Evolutionary conservation across 2,113 vertebrate species (phyloP), one percentile per base, ranked within the genome.

Genomic region (Capra hircus): DNA sequence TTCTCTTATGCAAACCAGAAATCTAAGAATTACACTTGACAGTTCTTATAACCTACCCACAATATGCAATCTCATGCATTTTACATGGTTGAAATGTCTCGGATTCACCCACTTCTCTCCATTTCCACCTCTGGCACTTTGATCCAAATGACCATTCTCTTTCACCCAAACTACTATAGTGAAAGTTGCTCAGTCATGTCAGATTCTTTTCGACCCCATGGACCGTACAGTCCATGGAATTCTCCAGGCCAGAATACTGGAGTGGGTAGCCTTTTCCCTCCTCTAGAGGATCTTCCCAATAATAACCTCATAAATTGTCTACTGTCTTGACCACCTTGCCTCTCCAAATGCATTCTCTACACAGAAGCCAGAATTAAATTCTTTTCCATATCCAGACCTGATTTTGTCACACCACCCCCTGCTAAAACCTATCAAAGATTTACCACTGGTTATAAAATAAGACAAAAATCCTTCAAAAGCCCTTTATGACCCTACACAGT

Each of bases 341-440:
- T 95, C 15, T 94, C 45, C 28, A 94, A 86, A 85, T 59, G 9
- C 28, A 45, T 81, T 83, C 19, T 77, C 81, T 74, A 7, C 7
- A 9, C 17, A 83, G 53, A 96, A 95, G 5, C 23, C 81, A 77
- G 17, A 89, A 74, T 64, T 88, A 5, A 53, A 57, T 96, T 78
- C 25, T 33, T 91, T 96, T 96, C 93, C 90, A 97, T 92, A 89
- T 52, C 23, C 15, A 91, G 11, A 82, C 21, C 59, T 93, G 27
- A 40, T 93, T 48, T 81, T 93, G 71, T 91, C 67, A 86, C 12
- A 90, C 2, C 1, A 16, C 14, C 2, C 6, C 3, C 15, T 90
- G 55, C 50, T 94, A 90, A 83, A 80, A 91, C 5, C 40, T 50
- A 40, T 89, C 14, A 19, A 16, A 91, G 36, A 78, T 25, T 40